Conservation (phyloP, 2,888 invertebrate genomes). For the Pterostichus niger region DNA sequence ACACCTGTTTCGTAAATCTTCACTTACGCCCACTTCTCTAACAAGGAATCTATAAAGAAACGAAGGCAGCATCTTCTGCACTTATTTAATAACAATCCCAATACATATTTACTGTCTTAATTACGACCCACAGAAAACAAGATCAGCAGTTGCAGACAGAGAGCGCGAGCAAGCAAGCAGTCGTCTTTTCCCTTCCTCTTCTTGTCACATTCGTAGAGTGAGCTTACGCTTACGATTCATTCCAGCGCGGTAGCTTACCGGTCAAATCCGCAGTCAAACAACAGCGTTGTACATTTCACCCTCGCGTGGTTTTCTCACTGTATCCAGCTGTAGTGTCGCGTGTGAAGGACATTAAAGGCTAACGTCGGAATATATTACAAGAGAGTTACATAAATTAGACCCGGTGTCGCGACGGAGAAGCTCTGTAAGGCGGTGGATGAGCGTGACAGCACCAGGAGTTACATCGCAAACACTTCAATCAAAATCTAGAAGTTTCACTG, state of each 20-base stretch:
- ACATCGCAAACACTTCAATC: no score
- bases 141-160: no score
- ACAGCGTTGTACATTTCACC: background rate
- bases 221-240: background rate
- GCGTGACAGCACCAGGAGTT: no score
- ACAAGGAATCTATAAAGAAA: no score
- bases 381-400: slow-evolving; percentile 50
- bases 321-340: background rate
- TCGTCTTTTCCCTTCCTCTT: background rate
- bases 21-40: no score
- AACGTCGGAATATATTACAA: slow-evolving; percentile 51
- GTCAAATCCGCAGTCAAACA: slow-evolving; percentile 8
- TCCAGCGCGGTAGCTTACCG: background rate
- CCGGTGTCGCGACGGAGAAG: background rate
- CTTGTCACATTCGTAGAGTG: background rate
- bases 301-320: background rate
- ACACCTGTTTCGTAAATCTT: no score
- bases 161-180: background rate
- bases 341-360: slow-evolving; percentile 48
- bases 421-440: background rate
- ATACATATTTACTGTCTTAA: no score
- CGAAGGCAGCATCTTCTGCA: no score
- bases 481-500: no score
- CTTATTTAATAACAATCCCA: no score
- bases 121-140: no score